Evolutionary conservation across 2,113 vertebrate genomes (phyloP), one percentile per base, ranked within the genome.

Genomic region (Taxidea taxus): DNA sequence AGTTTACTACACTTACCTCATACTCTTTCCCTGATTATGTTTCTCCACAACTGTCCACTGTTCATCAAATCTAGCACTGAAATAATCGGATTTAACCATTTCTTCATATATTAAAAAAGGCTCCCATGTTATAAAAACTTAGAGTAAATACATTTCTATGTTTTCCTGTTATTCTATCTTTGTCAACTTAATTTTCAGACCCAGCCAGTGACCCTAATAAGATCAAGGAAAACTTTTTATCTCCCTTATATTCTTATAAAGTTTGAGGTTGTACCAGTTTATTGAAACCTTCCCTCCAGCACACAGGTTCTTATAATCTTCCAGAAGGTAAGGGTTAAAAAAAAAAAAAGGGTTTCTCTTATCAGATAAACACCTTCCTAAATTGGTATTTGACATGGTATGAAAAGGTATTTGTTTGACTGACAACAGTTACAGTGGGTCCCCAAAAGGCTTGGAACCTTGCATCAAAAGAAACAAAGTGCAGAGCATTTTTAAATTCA

Each of bases 331-430:
- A 7, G 49, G 97, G 42, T 75, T 15, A 95, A 47, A 95, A 93
- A 62, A 49, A 84, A 23, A 97, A 51, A 95, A 62, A 39, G 66
- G 29, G 27, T 80, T 72, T 9, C 10, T 49, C 39, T 94, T 97
- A 92, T 82, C 82, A 83, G 49, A 94, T 37, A 93, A 68, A 27
- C 74, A 93, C 93, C 72, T 96, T 96, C 87, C 44, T 29, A 7
- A 86, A 21, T 18, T 81, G 49, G 37, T 68, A 90, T 95, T 97
- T 87, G 42, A 39, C 91, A 72, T 34, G 13, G 29, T 95, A 89
- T 64, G n/a, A 95, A 96, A 39, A 96, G 70, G 70, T 88, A 81
- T 29, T 97, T 96, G 51, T 94, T 94, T 96, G 95, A 84, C 81
- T 97, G 72, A 60, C 56, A 97, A 81, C 58, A 96, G 91, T 97